Conservation (phyloP, 2,797 vertebrate species). For the Scleropages formosus region DNA sequence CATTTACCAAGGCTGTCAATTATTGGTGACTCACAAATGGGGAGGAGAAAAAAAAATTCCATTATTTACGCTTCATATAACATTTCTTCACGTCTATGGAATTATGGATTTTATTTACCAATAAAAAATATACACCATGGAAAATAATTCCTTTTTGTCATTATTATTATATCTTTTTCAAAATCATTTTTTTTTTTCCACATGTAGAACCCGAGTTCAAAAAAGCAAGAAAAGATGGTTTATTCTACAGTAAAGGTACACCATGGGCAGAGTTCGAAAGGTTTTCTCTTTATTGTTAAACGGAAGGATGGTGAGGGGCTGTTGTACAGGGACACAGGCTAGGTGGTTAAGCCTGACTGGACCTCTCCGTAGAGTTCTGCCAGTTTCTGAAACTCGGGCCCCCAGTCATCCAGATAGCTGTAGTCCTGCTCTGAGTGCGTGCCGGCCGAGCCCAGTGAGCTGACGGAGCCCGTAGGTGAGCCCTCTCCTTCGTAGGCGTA, state of each 20-base stretch:
- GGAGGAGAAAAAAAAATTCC: constrained; percentile 37
- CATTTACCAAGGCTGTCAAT: constrained; percentile 16
- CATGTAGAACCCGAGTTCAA: constrained; percentile 74
- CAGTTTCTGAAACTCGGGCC: constrained; percentile 89
- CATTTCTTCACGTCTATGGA: constrained; percentile 78
- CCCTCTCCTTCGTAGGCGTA: constrained; percentile 95
- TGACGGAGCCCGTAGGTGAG: constrained; percentile 88
- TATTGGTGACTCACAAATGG: not conserved
- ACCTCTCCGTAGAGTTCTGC: constrained; percentile 90
- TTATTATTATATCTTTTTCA: constrained; percentile 56
- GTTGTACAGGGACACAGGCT: constrained; percentile 56
- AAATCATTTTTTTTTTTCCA: constrained; percentile 70
- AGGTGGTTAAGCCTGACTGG: constrained; percentile 84
- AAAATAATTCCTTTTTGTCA: constrained; percentile 73
- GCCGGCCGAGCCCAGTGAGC: constrained; percentile 84
- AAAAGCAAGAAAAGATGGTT: constrained; percentile 74
- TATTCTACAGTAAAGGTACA: constrained; percentile 76
- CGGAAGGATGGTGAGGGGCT: constrained; percentile 51
- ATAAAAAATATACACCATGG: constrained; percentile 97
- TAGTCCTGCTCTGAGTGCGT: constrained; percentile 90
- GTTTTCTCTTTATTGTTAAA: constrained; percentile 57
- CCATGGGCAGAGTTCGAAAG: constrained; percentile 69
- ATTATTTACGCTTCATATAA: constrained; percentile 60
- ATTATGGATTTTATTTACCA: constrained; percentile 89
- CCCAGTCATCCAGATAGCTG: constrained; percentile 90